A percentile compares a stretch with the other conserved stretches of the same genome.
Evolutionary conservation across 2,113 vertebrate genomes (phyloP).

Genomic region (Stictonetta naevosa): DNA sequence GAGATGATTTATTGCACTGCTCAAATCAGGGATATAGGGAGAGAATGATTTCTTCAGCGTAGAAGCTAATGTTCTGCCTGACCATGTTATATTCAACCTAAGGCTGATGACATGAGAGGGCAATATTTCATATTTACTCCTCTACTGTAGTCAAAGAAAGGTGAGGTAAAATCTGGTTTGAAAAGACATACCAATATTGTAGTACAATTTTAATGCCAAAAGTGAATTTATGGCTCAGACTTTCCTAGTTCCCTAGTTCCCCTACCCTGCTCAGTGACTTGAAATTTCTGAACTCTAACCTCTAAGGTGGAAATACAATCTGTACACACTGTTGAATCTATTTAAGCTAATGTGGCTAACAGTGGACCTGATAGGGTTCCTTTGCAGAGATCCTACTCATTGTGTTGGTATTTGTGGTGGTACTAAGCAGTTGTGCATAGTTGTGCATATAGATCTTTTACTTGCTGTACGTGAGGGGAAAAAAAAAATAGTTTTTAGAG

Average conservation of each 20-base stretch:
- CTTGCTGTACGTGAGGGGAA: not conserved
- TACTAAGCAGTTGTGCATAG: not conserved
- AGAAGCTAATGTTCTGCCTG: not conserved
- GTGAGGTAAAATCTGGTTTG: not conserved
- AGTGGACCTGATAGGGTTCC: not conserved
- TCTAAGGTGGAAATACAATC: not conserved
- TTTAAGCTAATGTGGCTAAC: not conserved
- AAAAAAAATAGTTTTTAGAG: too few species aligned
- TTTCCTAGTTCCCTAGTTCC: not conserved
- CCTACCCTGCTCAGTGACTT: not conserved
- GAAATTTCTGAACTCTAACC: not conserved
- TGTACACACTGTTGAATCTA: not conserved
- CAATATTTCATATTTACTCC: not conserved
- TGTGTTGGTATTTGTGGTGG: not conserved
- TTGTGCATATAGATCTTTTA: not conserved
- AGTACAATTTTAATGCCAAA: not conserved
- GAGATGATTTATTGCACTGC: not conserved
- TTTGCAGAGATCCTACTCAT: not conserved
- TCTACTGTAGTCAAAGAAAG: not conserved
- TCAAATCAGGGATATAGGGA: not conserved
- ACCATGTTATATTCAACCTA: not conserved
- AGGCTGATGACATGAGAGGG: not conserved
- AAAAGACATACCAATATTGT: not conserved
- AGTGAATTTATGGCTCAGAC: not conserved
- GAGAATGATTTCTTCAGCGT: not conserved